These are phyloP conservation scores for Sclerodermus sp. DNA, from an alignment of 2,888 invertebrate species.

Conservation along the genomic window DNA sequence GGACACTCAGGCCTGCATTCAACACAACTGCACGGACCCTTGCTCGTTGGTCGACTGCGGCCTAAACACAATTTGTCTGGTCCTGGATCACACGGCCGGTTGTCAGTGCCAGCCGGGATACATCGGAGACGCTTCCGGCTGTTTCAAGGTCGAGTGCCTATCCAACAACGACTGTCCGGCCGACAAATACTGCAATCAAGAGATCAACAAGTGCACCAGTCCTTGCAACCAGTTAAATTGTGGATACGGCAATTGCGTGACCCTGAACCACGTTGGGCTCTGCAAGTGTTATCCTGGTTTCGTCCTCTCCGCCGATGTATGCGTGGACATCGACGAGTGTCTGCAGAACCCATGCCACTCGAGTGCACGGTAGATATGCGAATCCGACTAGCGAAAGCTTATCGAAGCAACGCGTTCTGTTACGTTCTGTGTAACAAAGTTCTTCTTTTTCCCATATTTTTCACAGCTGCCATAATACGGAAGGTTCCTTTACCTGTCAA, in stretches of 20 bases:
- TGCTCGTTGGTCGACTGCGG: conserved; percentile 76
- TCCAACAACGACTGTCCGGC: conserved; percentile 73
- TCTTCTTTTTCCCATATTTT: too few species aligned
- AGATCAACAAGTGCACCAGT: conserved; percentile 77
- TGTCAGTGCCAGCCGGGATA: conserved; percentile 81
- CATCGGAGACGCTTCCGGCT: conserved; percentile 84
- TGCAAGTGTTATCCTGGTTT: conserved; percentile 81
- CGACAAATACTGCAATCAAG: conserved; percentile 75
- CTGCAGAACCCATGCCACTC: conserved; percentile 74
- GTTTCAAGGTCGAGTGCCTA: conserved; percentile 87
- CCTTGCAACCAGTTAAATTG: conserved; percentile 80
- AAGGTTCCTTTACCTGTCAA: conserved; percentile 76
- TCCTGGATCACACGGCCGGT: conserved; percentile 70
- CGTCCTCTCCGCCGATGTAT: conserved; percentile 66
- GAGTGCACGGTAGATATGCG: conserved; percentile 64
- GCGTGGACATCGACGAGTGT: conserved; percentile 84
- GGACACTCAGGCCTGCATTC: conserved; percentile 73
- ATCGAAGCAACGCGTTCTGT: too few species aligned
- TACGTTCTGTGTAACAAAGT: too few species aligned
- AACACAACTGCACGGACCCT: conserved; percentile 80
- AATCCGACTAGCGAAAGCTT: too few species aligned
- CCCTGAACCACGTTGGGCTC: conserved; percentile 69
- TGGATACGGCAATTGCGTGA: conserved; percentile 78
- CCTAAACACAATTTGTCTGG: conserved; percentile 74
- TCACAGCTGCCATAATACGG: conserved; percentile 76